phyloP scores from a whole-genome alignment of 2,113 vertebrate species.

The Calonectris borealis region DNA sequence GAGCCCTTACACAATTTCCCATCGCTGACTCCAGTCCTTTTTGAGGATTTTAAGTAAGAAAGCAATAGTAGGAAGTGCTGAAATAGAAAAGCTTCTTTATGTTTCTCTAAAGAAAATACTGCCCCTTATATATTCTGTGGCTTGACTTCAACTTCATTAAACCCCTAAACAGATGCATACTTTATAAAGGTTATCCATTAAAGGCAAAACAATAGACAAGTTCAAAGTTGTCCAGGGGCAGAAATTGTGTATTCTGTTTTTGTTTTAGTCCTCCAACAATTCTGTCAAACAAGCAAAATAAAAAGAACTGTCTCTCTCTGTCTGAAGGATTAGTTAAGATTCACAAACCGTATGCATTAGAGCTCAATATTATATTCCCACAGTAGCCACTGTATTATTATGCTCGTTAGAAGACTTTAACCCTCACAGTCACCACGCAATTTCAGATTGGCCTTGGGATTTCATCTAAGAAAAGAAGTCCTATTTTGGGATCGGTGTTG shows the following conservation, averaged over 20 bases:
- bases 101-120: constrained; percentile 3
- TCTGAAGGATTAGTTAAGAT: constrained; percentile 28
- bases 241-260: not conserved
- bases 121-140: not conserved
- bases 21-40: not conserved
- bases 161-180: constrained; percentile 3
- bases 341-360: constrained; percentile 20
- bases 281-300: constrained; percentile 43
- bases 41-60: not conserved
- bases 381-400: constrained; percentile 33
- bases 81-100: constrained; percentile 7
- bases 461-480: constrained; percentile 16
- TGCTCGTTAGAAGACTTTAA: constrained; percentile 24
- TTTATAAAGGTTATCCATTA: constrained; percentile 38
- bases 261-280: not conserved
- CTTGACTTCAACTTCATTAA: constrained; percentile 45
- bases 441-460: constrained; percentile 42
- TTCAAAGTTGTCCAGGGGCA: constrained; percentile 36
- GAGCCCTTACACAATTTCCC: constrained; percentile 5
- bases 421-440: not conserved
- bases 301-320: constrained; percentile 8
- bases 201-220: constrained; percentile 26
- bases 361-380: constrained; percentile 38
- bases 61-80: not conserved
- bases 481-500: not conserved